Base-by-base conservation (phyloP, 1,140 invertebrate species). In the Lucilia sericata region DNA sequence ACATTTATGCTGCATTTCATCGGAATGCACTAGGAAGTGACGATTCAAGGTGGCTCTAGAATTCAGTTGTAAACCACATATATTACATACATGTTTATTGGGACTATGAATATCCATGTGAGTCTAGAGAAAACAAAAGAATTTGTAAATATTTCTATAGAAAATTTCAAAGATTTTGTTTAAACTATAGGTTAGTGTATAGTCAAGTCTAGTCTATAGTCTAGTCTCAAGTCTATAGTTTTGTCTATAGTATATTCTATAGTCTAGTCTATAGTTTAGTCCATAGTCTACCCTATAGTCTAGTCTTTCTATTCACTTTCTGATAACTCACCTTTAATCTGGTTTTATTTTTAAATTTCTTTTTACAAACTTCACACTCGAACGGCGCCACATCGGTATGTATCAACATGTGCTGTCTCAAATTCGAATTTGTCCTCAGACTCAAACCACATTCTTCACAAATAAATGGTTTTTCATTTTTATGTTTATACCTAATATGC, bases 321-420 rank as follows among this genome's bases (percentile, higher is more conserved):
- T 30, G 5, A n/a, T 84, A 60, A 55, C 21, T 74, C 34, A 85
- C 84, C 82, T 89, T 88, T n/a, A 90, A 80, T 2, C 89, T 86
- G 10, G 82, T 87, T 13, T 85, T 81, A 75, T 86, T 88, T 25
- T 91, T 91, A 30, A 91, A 92, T 83, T 90, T 91, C 86, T 92
- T 92, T 78, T 89, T 89, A 86, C 92, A 92, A 55, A 91, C 87
- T 51, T 90, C 89, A 84, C 92, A 93, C 74, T 91, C 89, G 74
- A 90, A 92, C 0, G 92, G 92, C 0, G 91, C 88, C 7, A 91
- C 88, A 49, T 92, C 92, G 17, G 91, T 92, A 83, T 93, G 92
- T 78, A 90, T 91, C 0, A 92, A 87, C 51, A 92, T 89, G 83
- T 93, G 92, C 80, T 92, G 90, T 83, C 92, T 91, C 7, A 92